Evolutionary conservation across 2,113 vertebrate species (phyloP), one percentile per base, ranked within the genome.

Genomic region (Salminus brasiliensis): DNA sequence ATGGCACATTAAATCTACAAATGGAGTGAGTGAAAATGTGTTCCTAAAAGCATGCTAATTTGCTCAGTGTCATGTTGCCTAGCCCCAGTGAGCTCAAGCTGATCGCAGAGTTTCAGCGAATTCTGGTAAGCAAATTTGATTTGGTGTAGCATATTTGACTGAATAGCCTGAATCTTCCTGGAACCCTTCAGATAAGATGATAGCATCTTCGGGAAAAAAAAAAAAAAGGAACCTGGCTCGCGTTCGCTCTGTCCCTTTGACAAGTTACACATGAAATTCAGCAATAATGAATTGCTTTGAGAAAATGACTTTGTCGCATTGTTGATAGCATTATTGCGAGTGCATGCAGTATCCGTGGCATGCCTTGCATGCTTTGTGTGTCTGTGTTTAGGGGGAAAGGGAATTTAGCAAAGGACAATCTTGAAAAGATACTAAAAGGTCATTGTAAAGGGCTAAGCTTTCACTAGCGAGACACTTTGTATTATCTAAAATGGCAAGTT

Each of bases 1-100:
- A 23, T 21, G 62, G 34, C 62, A 66, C 34, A 36, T 65, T 39
- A 66, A 39, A 66, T 39, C 62, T 39, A 39, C 62, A 66, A 39
- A 66, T 66, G 62, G 30, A 65, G 34, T 21, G 5, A 39, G 32
- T 34, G 32, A 39, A 39, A 65, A 65, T 65, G 60, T 65, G 60
- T 36, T 36, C 7, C 60, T 36, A 36, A 66, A 66, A 66, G 62
- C 34, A 39, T 66, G 34, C 34, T 66, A 27, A 39, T 66, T 66
- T 39, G 23, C 62, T 10, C 62, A 39, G 62, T 18, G 18, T 18
- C 18, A 21, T 65, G 62, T 66, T 66, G 62, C 16, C 21, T 15
- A 29, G 59, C 55, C 55, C 32, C 30, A 16, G 29, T 16, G 7
- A 32, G 25, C 23, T 25, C 55, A 59, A 25, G 11, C 55, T 29